These are phyloP conservation scores for Phylloscopus trochiloides DNA, from an alignment of 2,113 vertebrate species.

Conservation along the genomic window DNA sequence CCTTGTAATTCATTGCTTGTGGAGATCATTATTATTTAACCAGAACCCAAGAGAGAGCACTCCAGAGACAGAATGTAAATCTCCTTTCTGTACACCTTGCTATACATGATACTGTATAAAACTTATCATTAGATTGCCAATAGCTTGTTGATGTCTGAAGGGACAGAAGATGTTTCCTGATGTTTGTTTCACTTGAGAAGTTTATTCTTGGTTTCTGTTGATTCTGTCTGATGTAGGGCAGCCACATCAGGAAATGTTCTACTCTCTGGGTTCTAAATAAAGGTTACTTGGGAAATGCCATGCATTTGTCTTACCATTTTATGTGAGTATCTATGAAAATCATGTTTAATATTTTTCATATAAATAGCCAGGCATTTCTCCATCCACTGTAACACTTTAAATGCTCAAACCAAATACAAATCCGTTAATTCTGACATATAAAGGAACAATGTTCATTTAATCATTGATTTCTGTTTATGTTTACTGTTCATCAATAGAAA, in stretches of 20 bases:
- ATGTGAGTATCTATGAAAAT: conserved; percentile 1
- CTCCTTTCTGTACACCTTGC: not conserved
- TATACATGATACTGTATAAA: not conserved
- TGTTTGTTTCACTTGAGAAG: not conserved
- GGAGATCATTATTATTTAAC: conserved; percentile 33
- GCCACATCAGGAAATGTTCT: not conserved
- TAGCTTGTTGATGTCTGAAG: not conserved
- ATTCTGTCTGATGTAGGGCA: not conserved
- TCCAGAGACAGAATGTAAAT: not conserved
- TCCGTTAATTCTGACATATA: not conserved
- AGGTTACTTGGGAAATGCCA: not conserved
- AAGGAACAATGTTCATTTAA: not conserved
- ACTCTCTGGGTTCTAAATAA: not conserved
- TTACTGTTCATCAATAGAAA: conserved; percentile 27
- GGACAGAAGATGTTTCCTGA: not conserved
- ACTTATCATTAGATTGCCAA: not conserved
- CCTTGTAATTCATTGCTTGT: conserved; percentile 34
- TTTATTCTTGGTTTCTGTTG: not conserved
- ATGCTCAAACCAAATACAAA: not conserved
- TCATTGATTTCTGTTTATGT: conserved; percentile 27
- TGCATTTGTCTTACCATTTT: not conserved
- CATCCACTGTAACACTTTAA: not conserved
- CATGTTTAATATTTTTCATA: not conserved
- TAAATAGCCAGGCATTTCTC: not conserved
- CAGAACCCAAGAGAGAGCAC: conserved; percentile 1